Base-by-base conservation (phyloP, 2,797 vertebrate species). In the Halcyon smyrnensis region DNA sequence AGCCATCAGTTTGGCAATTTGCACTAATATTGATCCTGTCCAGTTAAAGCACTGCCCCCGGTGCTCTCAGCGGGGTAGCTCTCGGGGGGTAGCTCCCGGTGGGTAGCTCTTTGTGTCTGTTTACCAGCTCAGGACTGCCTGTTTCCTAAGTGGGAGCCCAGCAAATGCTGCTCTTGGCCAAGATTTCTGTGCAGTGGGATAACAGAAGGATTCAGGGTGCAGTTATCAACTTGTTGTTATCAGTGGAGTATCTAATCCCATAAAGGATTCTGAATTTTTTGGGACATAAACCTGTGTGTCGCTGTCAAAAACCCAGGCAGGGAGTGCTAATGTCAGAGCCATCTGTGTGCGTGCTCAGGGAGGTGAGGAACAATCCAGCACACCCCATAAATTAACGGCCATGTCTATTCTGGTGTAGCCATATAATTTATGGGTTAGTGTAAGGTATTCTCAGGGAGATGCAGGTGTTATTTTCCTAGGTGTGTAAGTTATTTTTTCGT, bases 321-420 rank as follows among this genome's bases (percentile, higher is more conserved):
- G 0, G 8, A 45, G 43, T 3, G 5, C 51, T 45, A 4, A 23
- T 45, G 71, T 12, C n/a, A 20, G 6, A 32, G 19, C 12, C 23
- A 11, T 6, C 71, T 12, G n/a, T 37, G 24, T 13, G 0, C 18
- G 3, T 0, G 18, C 39, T 39, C 34, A 39, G 69, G 41, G 48
- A 77, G 34, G 32, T 17, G 46, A 41, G 75, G 60, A 57, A 11
- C 39, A 30, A 2, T 5, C 6, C 0, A 28, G 14, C 11, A 34
- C 30, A 6, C 17, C 54, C 50, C 6, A 0, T 1, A 27, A 63
- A 56, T 46, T 11, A 30, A 11, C 2, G 46, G 5, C 50, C 1
- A 0, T 1, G 3, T 36, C 41, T 79, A 3, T 7, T 51, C 60
- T 68, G 63, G 8, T 5, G 5, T 1, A 48, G 12, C 32, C 48